A percentile compares a stretch with the other conserved stretches of the same genome.
phyloP scores from a whole-genome alignment of 2,888 invertebrate species.

The Cheilosia impressa region DNA sequence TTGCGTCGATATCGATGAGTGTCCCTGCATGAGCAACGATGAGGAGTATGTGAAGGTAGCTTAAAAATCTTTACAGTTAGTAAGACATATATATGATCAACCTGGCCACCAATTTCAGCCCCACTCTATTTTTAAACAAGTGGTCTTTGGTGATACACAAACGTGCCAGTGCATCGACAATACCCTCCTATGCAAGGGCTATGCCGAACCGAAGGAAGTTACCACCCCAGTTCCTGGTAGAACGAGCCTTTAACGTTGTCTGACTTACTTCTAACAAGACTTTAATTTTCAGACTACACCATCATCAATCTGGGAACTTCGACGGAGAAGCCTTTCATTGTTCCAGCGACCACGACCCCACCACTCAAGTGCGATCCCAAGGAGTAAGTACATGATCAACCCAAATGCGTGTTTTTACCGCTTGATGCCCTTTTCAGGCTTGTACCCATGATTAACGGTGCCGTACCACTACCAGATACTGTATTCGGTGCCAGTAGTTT shows the following conservation, averaged over 20 bases:
- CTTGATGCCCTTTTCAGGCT: constrained; percentile 76
- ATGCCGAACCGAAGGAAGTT: constrained; percentile 74
- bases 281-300: constrained; percentile 14
- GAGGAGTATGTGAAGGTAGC: constrained; percentile 88
- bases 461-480: constrained; percentile 58
- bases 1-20: constrained; percentile 90
- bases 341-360: constrained; percentile 82
- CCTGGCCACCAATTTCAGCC: constrained; percentile 85
- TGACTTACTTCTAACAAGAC: neutral
- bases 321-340: constrained; percentile 69
- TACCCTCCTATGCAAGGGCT: constrained; percentile 86
- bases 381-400: constrained; percentile 78
- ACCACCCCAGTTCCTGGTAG: constrained; percentile 48
- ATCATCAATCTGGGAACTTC: constrained; percentile 6
- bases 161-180: constrained; percentile 93
- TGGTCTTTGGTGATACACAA: constrained; percentile 85
- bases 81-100: no score
- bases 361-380: constrained; percentile 83
- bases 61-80: neutral
- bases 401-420: neutral
- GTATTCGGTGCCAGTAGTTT: constrained; percentile 86
- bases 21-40: constrained; percentile 88
- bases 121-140: constrained; percentile 86
- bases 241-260: neutral
- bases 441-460: constrained; percentile 84